phyloP scores from a whole-genome alignment of 2,888 invertebrate species.

The Himalopsyche japonica region DNA sequence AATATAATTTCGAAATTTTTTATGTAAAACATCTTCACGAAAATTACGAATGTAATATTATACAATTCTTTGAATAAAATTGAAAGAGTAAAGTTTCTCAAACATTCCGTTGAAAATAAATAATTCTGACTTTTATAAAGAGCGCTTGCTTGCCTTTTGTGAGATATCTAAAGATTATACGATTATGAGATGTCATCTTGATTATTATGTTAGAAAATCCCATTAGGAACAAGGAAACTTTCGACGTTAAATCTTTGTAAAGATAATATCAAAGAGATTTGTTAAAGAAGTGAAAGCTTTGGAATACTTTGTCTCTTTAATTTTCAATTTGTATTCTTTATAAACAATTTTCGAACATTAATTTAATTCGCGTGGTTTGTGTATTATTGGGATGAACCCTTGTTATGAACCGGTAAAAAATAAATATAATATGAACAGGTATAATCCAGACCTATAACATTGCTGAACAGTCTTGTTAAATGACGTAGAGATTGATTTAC shows the following conservation, averaged over 20 bases:
- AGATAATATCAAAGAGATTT: not conserved
- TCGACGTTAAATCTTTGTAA: not conserved
- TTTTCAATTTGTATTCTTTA: not conserved
- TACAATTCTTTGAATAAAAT: not conserved
- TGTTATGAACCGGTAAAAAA: too few relatives aligned
- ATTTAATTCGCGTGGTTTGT: not conserved
- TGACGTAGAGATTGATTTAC: too few relatives aligned
- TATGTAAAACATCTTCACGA: too few relatives aligned
- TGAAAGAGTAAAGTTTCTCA: not conserved
- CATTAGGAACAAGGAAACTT: not conserved
- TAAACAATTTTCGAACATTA: not conserved
- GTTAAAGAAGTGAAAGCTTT: not conserved
- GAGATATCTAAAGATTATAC: not conserved
- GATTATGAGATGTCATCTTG: not conserved
- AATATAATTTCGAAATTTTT: too few relatives aligned
- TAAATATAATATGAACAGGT: too few relatives aligned
- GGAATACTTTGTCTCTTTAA: not conserved
- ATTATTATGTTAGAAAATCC: not conserved
- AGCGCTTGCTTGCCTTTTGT: not conserved
- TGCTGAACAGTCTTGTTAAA: too few relatives aligned
- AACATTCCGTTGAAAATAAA: not conserved
- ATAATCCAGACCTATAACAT: too few relatives aligned
- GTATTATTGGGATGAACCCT: not conserved
- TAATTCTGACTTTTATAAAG: not conserved
- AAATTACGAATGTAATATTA: not conserved